phyloP scores from a whole-genome alignment of 2,113 vertebrate genomes.

The Trogon surrucura region DNA sequence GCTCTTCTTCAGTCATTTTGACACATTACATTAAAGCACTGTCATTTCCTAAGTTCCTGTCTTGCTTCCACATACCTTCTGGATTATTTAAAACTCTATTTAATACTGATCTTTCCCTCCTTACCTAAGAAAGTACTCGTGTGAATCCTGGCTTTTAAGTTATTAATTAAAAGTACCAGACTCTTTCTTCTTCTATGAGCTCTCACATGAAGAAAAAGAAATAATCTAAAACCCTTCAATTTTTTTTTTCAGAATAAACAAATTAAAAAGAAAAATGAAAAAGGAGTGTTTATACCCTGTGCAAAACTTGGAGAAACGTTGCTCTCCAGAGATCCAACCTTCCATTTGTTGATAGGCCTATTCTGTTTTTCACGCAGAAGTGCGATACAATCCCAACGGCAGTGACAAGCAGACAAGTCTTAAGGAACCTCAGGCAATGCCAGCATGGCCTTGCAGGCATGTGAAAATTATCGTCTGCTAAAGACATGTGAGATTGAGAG shows the following conservation, averaged over 20 bases:
- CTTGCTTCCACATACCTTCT: not conserved
- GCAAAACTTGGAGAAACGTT: not conserved
- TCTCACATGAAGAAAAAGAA: not conserved
- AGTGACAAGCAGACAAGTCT: not conserved
- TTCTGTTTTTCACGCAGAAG: not conserved
- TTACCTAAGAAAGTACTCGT: not conserved
- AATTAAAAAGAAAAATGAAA: not conserved
- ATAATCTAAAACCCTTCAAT: not conserved
- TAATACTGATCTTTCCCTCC: slow-evolving; percentile 7
- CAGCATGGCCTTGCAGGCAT: not conserved
- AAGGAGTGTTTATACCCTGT: not conserved
- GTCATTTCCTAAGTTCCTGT: slow-evolving; percentile 1
- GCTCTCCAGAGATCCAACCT: not conserved
- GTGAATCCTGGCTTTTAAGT: not conserved
- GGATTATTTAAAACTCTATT: slow-evolving; percentile 17
- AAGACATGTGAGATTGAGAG: not conserved
- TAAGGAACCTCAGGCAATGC: not conserved
- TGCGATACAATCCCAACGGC: not conserved
- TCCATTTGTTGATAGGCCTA: not conserved
- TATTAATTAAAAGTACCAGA: not conserved
- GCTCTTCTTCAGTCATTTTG: not conserved
- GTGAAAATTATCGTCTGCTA: not conserved
- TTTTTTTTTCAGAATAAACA: not conserved
- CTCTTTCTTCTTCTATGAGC: not conserved
- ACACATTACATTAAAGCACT: not conserved